Percentiles rank a stretch among this genome's conserved stretches.
phyloP scores from a whole-genome alignment of 2,113 vertebrate genomes.

The Xenopus borealis region DNA sequence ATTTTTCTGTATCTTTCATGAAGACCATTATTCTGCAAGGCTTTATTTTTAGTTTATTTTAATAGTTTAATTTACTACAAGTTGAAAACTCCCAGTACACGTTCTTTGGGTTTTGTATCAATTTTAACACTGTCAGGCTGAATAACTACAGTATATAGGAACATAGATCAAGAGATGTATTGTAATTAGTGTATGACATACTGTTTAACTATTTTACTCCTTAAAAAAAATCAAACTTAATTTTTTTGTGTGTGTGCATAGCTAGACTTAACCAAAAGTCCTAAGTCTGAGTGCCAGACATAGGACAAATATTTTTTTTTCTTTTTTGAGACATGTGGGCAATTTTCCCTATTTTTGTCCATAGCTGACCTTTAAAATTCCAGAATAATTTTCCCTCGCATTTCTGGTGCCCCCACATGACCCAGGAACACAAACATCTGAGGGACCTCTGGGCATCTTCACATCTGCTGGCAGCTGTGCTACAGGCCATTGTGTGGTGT shows the following conservation, averaged over 20 bases:
- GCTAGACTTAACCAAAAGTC: constrained; percentile 30
- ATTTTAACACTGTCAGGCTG: no score
- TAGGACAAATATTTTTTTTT: constrained; percentile 59
- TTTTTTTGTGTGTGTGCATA: not conserved
- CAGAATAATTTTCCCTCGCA: constrained; percentile 78
- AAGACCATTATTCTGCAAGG: no score
- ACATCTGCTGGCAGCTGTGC: constrained; percentile 75
- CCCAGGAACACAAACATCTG: constrained; percentile 81
- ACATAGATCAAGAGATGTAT: no score
- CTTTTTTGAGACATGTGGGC: constrained; percentile 74
- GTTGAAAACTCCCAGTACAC: no score
- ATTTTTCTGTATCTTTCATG: no score
- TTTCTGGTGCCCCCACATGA: constrained; percentile 75
- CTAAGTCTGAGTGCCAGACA: constrained; percentile 56
- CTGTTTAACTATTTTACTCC: no score
- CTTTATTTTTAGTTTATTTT: no score
- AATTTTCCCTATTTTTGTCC: constrained; percentile 81
- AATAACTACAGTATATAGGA: no score
- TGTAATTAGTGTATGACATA: no score
- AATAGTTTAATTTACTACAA: no score
- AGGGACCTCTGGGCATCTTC: constrained; percentile 74
- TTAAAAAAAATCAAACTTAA: not conserved
- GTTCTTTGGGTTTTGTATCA: no score
- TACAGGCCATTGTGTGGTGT: constrained; percentile 66
- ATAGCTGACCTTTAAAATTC: constrained; percentile 78